A percentile compares a stretch with the other conserved stretches of the same genome.
Conservation (phyloP, 2,888 invertebrate genomes). For the Mesopsocus fuscifrons region DNA sequence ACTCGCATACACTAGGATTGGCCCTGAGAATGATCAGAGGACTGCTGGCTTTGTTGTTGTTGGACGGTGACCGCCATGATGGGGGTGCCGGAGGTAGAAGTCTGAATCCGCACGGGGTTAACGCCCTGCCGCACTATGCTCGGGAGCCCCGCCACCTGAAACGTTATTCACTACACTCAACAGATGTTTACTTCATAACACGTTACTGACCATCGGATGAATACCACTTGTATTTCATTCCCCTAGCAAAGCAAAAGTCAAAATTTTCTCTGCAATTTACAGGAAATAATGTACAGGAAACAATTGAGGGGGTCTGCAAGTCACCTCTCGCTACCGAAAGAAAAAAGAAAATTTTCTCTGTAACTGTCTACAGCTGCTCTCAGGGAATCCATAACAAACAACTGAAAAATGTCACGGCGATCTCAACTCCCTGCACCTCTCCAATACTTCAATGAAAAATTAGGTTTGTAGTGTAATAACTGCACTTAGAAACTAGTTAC, state of each 20-base stretch:
- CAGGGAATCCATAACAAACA: no score
- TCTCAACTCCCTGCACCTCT: no score
- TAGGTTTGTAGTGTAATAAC: no score
- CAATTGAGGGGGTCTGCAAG: not conserved
- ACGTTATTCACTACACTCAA: no score
- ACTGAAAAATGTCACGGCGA: no score
- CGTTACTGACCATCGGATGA: no score
- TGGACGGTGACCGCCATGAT: constrained; percentile 38
- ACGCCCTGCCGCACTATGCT: constrained; percentile 29
- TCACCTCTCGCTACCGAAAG: not conserved
- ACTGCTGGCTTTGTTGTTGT: constrained; percentile 21
- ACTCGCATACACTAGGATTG: not conserved
- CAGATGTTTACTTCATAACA: no score
- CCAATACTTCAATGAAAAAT: no score
- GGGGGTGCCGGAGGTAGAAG: constrained; percentile 27
- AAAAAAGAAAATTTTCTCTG: not conserved
- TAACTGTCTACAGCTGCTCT: no score
- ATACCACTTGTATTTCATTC: no score
- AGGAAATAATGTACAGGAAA: not conserved
- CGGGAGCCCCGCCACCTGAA: constrained; percentile 28
- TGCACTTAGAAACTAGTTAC: no score
- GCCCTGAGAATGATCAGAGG: not conserved
- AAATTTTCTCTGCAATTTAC: constrained; percentile 1
- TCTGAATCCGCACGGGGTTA: constrained; percentile 39
- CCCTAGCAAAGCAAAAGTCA: constrained; percentile 6